Percentiles rank a stretch among this genome's conserved stretches.
These are phyloP conservation scores for Alcis repandata DNA, from an alignment of 2,888 invertebrate species.

Conservation along the genomic window DNA sequence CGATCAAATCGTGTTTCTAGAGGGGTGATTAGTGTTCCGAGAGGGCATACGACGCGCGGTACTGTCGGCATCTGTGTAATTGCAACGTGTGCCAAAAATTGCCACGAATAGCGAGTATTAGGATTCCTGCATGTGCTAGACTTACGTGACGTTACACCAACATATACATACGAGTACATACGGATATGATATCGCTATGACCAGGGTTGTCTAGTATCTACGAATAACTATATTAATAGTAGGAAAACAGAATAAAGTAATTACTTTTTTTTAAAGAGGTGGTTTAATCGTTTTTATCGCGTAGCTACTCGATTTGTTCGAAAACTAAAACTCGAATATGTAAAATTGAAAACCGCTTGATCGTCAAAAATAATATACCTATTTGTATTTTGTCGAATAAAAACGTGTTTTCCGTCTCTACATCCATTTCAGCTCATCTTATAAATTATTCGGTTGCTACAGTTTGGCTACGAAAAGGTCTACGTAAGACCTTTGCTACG, in stretches of 20 bases:
- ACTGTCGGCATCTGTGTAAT: constrained; percentile 58
- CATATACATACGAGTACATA: no score
- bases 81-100: constrained; percentile 63
- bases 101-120: constrained; percentile 41
- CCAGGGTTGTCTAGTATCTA: no score
- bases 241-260: no score
- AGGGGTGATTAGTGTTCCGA: constrained; percentile 45
- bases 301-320: no score
- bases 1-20: constrained; percentile 36
- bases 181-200: no score
- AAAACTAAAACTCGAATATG: no score
- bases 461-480: constrained; percentile 21
- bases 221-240: no score
- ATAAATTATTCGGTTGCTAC: constrained; percentile 11
- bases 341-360: no score
- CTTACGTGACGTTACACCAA: constrained; percentile 15
- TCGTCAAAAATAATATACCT: no score
- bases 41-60: constrained; percentile 53
- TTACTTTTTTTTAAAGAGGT: no score
- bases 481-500: constrained; percentile 40
- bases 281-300: no score
- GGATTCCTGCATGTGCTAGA: constrained; percentile 30
- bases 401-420: background rate
- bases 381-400: no score
- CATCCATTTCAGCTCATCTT: background rate